Conservation (phyloP, 2,797 vertebrate species). For the Meriones psammophilus region DNA sequence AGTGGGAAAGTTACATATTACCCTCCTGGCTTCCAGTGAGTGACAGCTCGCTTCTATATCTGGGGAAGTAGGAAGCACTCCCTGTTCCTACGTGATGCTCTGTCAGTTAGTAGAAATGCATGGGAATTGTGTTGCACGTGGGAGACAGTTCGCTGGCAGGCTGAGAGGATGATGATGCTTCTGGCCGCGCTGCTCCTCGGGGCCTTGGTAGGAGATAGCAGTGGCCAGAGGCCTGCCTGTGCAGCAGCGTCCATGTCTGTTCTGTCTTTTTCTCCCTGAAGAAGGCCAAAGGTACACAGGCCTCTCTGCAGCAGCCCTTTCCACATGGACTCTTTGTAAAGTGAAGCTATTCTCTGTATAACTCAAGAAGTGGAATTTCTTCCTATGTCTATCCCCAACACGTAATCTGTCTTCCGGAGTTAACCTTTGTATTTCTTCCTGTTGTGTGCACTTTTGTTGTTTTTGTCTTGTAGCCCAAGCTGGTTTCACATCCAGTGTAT, state of each 20-base stretch:
- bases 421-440: neutral
- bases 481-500: neutral
- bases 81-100: neutral
- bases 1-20: neutral
- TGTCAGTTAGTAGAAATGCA: slow-evolving; percentile 8
- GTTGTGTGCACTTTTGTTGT: neutral
- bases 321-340: slow-evolving; percentile 1
- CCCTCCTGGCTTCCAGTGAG: neutral
- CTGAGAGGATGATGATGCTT: slow-evolving; percentile 2
- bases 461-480: neutral
- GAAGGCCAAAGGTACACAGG: neutral
- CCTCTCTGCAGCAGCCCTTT: slow-evolving; percentile 7
- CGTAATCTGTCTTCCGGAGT: neutral
- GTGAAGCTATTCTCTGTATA: slow-evolving; percentile 34
- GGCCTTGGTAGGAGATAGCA: neutral
- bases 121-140: neutral
- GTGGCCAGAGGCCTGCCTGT: neutral
- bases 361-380: slow-evolving; percentile 6
- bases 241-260: neutral
- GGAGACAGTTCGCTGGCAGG: neutral
- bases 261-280: neutral
- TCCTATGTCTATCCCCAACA: neutral
- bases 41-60: neutral
- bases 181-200: neutral
- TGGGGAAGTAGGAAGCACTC: neutral